A percentile compares a stretch with the other conserved stretches of the same genome.
phyloP scores from a whole-genome alignment of 2,797 vertebrate genomes.

The Aeoliscus strigatus region DNA sequence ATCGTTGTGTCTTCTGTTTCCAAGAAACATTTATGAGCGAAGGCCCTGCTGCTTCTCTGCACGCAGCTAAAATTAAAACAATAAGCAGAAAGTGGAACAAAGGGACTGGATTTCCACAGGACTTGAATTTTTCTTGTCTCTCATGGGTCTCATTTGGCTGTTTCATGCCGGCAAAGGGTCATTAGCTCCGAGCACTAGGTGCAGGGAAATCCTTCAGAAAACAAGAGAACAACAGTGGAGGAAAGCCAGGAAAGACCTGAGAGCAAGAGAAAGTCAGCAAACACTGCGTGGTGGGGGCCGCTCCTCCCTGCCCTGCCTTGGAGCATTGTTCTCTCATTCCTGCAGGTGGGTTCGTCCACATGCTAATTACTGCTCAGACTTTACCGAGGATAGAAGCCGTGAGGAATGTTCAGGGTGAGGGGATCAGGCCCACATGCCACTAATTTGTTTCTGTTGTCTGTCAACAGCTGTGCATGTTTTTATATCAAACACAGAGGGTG shows the following conservation, averaged over 20 bases:
- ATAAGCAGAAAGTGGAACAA: conserved; percentile 54
- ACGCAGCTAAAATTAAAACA: conserved; percentile 15
- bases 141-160: conserved; percentile 63
- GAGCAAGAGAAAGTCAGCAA: conserved; percentile 50
- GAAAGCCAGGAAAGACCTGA: conserved; percentile 57
- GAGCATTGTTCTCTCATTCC: conserved; percentile 61
- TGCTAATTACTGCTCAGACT: conserved; percentile 50
- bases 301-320: conserved; percentile 53
- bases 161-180: conserved; percentile 36
- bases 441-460: conserved; percentile 13
- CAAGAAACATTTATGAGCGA: conserved; percentile 27
- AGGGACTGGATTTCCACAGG: conserved; percentile 46
- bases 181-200: conserved; percentile 50
- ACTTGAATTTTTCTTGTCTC: conserved; percentile 51
- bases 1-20: conserved; percentile 12
- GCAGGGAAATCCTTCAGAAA: conserved; percentile 58
- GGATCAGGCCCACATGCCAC: conserved; percentile 23
- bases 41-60: conserved; percentile 20
- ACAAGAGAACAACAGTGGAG: conserved; percentile 71
- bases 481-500: background rate
- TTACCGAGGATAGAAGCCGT: conserved; percentile 62
- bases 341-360: conserved; percentile 64
- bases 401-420: conserved; percentile 53
- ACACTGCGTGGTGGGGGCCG: conserved; percentile 45
- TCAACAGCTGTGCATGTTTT: conserved; percentile 13